phyloP scores from a whole-genome alignment of 2,888 invertebrate genomes.

The Argyresthia albistria region DNA sequence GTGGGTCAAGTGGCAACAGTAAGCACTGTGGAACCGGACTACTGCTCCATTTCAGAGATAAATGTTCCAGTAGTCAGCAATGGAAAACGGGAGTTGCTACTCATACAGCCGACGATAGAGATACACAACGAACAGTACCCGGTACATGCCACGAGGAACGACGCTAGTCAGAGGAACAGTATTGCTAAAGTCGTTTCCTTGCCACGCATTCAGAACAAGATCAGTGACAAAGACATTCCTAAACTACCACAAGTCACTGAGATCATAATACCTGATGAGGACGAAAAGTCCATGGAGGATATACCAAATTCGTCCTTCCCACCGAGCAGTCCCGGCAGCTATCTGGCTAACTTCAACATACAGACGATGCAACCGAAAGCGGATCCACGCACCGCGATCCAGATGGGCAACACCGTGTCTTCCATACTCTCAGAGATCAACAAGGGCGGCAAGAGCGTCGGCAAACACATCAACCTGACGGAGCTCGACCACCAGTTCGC shows the following conservation, averaged over 20 bases:
- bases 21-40: slow-evolving; percentile 76
- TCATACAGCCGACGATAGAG: slow-evolving; percentile 66
- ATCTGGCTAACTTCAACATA: slow-evolving; percentile 51
- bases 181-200: slow-evolving; percentile 59
- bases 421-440: slow-evolving; percentile 73
- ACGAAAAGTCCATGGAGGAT: slow-evolving; percentile 56
- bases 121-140: slow-evolving; percentile 66
- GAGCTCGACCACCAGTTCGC: slow-evolving; percentile 60
- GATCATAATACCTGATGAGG: slow-evolving; percentile 79
- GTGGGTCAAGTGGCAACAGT: slow-evolving; percentile 64
- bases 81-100: slow-evolving; percentile 65
- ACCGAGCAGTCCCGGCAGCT: slow-evolving; percentile 40
- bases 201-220: slow-evolving; percentile 58
- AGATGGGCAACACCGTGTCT: slow-evolving; percentile 75
- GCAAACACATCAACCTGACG: slow-evolving; percentile 56
- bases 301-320: slow-evolving; percentile 34
- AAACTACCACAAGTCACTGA: slow-evolving; percentile 83
- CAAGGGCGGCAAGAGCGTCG: slow-evolving; percentile 55
- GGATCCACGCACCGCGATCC: slow-evolving; percentile 67
- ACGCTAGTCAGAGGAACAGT: slow-evolving; percentile 32
- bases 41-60: slow-evolving; percentile 84
- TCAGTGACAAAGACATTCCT: slow-evolving; percentile 76
- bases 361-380: slow-evolving; percentile 59
- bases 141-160: slow-evolving; percentile 33
- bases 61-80: slow-evolving; percentile 76